These are phyloP conservation scores for Poecile atricapillus DNA, from an alignment of 2,113 vertebrate genomes.

Conservation along the genomic window DNA sequence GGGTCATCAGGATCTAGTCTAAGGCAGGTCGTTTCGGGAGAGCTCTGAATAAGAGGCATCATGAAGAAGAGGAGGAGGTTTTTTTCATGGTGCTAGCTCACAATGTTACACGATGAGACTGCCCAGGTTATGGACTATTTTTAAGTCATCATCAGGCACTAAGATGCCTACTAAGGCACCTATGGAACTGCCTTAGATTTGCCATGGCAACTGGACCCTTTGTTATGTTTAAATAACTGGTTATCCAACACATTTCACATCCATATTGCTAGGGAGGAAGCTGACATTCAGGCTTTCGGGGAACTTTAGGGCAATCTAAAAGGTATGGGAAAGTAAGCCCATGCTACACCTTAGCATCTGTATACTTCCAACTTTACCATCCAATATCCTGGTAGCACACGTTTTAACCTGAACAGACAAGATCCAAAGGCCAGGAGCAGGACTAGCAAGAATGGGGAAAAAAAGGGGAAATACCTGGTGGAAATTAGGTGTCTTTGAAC, in stretches of 20 bases:
- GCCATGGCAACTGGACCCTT: neutral
- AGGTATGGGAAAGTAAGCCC: neutral
- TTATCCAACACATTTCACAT: neutral
- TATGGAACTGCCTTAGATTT: neutral
- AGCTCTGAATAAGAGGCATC: neutral
- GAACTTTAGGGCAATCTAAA: neutral
- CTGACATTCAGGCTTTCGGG: neutral
- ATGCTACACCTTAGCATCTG: neutral
- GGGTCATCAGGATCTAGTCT: neutral
- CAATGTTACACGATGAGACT: accelerated
- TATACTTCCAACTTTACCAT: neutral
- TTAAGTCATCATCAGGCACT: neutral
- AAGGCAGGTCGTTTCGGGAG: neutral
- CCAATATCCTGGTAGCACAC: neutral
- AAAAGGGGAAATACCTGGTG: accelerated
- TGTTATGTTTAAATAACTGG: neutral
- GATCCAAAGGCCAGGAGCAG: neutral
- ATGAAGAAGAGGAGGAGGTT: neutral
- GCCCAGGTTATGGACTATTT: neutral
- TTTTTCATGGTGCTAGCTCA: neutral
- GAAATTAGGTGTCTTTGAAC: neutral
- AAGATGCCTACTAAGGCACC: neutral
- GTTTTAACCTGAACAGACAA: neutral
- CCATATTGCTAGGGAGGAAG: neutral
- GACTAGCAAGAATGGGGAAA: neutral